phyloP scores from a whole-genome alignment of 2,113 vertebrate species.

The Gorilla gorilla region DNA sequence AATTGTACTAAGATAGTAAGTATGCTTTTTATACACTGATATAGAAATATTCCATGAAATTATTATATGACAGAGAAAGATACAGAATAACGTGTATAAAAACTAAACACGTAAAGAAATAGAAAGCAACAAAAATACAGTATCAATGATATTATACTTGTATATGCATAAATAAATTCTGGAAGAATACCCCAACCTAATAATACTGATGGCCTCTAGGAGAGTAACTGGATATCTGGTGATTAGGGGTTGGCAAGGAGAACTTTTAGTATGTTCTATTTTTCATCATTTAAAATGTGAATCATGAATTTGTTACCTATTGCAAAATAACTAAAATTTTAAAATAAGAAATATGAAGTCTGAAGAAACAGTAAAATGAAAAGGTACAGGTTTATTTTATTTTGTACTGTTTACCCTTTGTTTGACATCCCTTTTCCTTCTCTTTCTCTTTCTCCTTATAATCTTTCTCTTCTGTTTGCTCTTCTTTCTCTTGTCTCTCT shows the following conservation, averaged over 20 bases:
- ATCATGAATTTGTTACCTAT: not conserved
- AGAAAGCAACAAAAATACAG: not conserved
- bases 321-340: not conserved
- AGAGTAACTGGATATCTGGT: not conserved
- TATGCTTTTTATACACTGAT: not conserved
- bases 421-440: not conserved
- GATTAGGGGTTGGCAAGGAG: not conserved
- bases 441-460: not conserved
- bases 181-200: not conserved
- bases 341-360: not conserved
- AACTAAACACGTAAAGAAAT: not conserved
- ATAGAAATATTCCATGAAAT: not conserved
- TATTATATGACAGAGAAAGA: not conserved
- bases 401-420: not conserved
- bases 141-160: not conserved
- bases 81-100: not conserved
- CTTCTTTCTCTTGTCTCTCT: not conserved
- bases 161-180: not conserved
- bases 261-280: no score
- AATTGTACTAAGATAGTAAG: not conserved
- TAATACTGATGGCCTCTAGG: not conserved
- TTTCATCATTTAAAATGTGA: not conserved
- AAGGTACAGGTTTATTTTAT: not conserved
- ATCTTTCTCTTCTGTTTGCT: not conserved
- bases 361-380: not conserved